Evolutionary conservation across 2,888 invertebrate genomes (phyloP).

Genomic region (Eupithecia tripunctaria): DNA sequence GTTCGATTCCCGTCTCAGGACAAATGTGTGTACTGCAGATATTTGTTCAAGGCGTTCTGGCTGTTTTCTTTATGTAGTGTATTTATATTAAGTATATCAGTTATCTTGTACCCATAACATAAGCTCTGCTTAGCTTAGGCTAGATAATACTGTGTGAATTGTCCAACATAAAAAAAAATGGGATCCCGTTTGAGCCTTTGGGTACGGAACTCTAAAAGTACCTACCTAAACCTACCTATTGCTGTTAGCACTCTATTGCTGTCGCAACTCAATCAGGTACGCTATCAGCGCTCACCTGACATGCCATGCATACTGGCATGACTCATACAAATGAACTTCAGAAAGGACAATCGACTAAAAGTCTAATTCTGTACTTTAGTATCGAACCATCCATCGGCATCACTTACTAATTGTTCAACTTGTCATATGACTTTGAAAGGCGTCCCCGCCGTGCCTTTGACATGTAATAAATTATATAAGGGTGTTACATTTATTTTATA

Average conservation of each 20-base stretch:
- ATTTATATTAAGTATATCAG: too few relatives aligned
- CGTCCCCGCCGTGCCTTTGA: slow-evolving; percentile 16
- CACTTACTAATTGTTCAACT: slow-evolving; percentile 12
- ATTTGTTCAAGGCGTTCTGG: too few relatives aligned
- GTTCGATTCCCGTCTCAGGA: too few relatives aligned
- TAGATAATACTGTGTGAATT: too few relatives aligned
- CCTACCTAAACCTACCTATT: neutral
- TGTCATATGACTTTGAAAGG: slow-evolving; percentile 18
- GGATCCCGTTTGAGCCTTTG: too few relatives aligned
- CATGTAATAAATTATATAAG: slow-evolving; percentile 1
- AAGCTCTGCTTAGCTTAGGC: too few relatives aligned
- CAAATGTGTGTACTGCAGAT: too few relatives aligned
- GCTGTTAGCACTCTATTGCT: neutral
- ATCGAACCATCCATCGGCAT: neutral
- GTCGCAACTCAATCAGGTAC: neutral
- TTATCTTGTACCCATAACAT: too few relatives aligned
- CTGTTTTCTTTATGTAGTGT: too few relatives aligned
- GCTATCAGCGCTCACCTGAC: neutral
- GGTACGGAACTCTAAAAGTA: too few relatives aligned
- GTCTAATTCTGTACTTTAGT: slow-evolving; percentile 21
- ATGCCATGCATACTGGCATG: neutral
- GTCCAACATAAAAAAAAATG: too few relatives aligned
- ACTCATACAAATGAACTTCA: slow-evolving; percentile 23
- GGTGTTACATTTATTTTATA: neutral
- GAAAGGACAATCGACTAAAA: slow-evolving; percentile 20